Percentiles rank a stretch among this genome's conserved stretches.
Conservation (phyloP, 2,888 invertebrate species). For the Oscheius sp. region DNA sequence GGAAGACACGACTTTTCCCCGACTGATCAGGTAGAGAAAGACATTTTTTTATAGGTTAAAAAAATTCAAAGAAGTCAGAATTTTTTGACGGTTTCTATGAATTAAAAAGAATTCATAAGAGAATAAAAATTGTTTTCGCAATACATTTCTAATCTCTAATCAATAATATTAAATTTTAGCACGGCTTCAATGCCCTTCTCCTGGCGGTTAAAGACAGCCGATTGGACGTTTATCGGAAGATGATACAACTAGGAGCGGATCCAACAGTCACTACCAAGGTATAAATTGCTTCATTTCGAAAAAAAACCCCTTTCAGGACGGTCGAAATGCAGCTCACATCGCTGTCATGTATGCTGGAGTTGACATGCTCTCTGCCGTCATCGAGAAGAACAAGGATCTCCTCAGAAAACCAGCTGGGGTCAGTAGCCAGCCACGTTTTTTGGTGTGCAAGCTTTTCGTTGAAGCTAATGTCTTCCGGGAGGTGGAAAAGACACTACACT, state of each 20-base stretch:
- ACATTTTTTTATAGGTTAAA: too few species aligned
- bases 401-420: slow-evolving; percentile 85
- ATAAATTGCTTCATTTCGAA: not conserved
- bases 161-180: slow-evolving; percentile 53
- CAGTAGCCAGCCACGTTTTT: slow-evolving; percentile 17
- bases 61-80: too few species aligned
- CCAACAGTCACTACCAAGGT: slow-evolving; percentile 66
- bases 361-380: slow-evolving; percentile 88
- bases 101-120: too few species aligned
- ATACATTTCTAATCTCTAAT: too few species aligned
- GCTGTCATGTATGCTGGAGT: slow-evolving; percentile 93
- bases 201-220: slow-evolving; percentile 72
- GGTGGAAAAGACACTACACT: slow-evolving; percentile 3
- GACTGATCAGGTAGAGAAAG: slow-evolving; percentile 53
- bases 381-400: slow-evolving; percentile 85
- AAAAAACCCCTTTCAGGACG: slow-evolving; percentile 80
- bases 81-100: too few species aligned
- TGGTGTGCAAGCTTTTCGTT: slow-evolving; percentile 17
- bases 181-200: slow-evolving; percentile 72
- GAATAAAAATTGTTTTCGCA: too few species aligned
- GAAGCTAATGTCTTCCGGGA: slow-evolving; percentile 4
- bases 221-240: slow-evolving; percentile 70
- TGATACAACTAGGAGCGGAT: slow-evolving; percentile 72
- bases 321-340: slow-evolving; percentile 92
- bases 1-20: slow-evolving; percentile 58